A percentile compares a stretch with the other conserved stretches of the same genome.
phyloP scores from a whole-genome alignment of 1,140 invertebrate genomes.

The Bombus waltoni region DNA sequence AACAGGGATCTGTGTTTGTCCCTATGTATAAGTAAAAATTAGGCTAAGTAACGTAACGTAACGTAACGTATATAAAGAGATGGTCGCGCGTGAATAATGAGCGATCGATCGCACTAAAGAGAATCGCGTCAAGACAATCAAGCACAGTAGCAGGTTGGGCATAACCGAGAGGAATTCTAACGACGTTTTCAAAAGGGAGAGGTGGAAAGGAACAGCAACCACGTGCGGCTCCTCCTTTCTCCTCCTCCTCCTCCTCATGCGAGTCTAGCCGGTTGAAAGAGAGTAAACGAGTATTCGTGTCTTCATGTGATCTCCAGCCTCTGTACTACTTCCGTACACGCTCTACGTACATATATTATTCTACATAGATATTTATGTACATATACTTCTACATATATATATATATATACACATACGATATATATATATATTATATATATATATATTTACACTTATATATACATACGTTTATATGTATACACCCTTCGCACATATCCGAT shows the following conservation, averaged over 20 bases:
- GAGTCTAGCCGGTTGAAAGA: slow-evolving; percentile 7
- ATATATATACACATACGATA: slow-evolving; percentile 53
- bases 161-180: slow-evolving; percentile 18
- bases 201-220: slow-evolving; percentile 13
- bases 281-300: slow-evolving; percentile 39
- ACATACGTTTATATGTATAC: slow-evolving; percentile 69
- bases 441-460: slow-evolving; percentile 62
- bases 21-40: slow-evolving; percentile 26
- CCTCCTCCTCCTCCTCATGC: not conserved
- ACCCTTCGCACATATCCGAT: slow-evolving; percentile 65
- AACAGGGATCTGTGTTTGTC: no score
- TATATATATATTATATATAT: slow-evolving; percentile 31
- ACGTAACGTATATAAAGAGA: slow-evolving; percentile 44
- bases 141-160: slow-evolving; percentile 70
- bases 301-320: slow-evolving; percentile 71
- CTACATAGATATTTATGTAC: slow-evolving; percentile 52
- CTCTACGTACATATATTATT: slow-evolving; percentile 47
- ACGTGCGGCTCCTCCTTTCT: no score
- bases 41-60: not conserved
- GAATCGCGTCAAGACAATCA: slow-evolving; percentile 81
- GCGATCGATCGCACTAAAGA: slow-evolving; percentile 64
- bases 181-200: not conserved
- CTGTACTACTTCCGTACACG: slow-evolving; percentile 50
- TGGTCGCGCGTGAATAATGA: slow-evolving; percentile 42
- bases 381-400: slow-evolving; percentile 44